These are phyloP conservation scores for Trachythela sp. DNA, from an alignment of 64 coral and sea anemone species.

Conservation along the genomic window DNA sequence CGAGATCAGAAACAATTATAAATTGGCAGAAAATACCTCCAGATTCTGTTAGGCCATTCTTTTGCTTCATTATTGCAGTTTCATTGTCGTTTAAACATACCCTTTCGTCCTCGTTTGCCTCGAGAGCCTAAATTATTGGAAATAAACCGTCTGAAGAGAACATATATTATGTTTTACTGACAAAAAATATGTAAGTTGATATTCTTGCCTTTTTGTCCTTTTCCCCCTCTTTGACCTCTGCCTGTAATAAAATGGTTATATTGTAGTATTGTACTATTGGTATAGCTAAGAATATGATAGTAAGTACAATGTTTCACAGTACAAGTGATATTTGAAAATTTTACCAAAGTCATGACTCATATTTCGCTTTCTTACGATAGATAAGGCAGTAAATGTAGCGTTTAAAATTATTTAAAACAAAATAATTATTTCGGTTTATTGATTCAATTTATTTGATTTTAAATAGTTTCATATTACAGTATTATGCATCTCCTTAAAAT, in stretches of 20 bases:
- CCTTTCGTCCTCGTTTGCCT: not conserved
- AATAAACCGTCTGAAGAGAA: not conserved
- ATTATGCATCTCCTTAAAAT: not conserved
- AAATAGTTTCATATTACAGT: not conserved
- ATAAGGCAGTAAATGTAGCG: too few relatives aligned
- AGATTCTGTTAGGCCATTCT: too few relatives aligned
- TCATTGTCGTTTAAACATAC: not conserved
- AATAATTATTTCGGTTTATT: too few relatives aligned
- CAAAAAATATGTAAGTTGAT: not conserved
- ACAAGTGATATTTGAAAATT: not conserved
- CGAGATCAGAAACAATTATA: too few relatives aligned
- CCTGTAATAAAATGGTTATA: not conserved
- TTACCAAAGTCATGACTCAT: too few relatives aligned
- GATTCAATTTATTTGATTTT: not conserved
- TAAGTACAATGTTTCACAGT: not conserved
- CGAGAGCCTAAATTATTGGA: not conserved
- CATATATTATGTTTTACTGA: not conserved
- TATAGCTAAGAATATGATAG: not conserved
- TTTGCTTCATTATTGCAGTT: not conserved
- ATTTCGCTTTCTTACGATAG: too few relatives aligned
- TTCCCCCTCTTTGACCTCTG: not conserved
- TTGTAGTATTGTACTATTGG: not conserved
- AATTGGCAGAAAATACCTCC: too few relatives aligned
- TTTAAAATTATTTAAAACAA: too few relatives aligned
- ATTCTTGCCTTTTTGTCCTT: constrained; percentile 1